These are phyloP conservation scores for Coenonympha arcania DNA, from an alignment of 2,888 invertebrate genomes.

Conservation along the genomic window DNA sequence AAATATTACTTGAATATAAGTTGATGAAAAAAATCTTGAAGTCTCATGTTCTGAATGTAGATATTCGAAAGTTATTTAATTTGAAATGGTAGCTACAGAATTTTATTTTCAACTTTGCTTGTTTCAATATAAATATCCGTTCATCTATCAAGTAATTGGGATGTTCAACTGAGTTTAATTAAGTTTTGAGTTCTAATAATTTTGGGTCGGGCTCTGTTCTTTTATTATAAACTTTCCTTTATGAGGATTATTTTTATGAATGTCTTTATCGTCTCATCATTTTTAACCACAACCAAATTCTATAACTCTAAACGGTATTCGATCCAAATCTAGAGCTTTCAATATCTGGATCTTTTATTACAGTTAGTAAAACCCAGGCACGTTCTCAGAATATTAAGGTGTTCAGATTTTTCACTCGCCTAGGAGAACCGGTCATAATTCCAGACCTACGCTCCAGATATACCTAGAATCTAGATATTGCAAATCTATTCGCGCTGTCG, in stretches of 20 bases:
- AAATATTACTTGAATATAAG: slow-evolving; percentile 1
- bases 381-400: slow-evolving; percentile 4
- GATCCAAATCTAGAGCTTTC: neutral
- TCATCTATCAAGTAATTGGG: too few species aligned
- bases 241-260: too few species aligned
- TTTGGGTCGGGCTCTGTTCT: too few species aligned
- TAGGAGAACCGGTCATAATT: slow-evolving; percentile 16
- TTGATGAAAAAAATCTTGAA: neutral
- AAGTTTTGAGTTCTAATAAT: too few species aligned
- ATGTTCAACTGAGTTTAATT: too few species aligned
- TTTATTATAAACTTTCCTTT: too few species aligned
- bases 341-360: slow-evolving; percentile 6
- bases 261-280: too few species aligned
- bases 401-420: slow-evolving; percentile 8
- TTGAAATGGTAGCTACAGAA: neutral
- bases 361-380: slow-evolving; percentile 4
- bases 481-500: slow-evolving; percentile 20
- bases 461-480: too few species aligned
- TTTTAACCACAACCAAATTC: too few species aligned
- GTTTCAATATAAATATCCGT: too few species aligned
- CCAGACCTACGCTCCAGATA: slow-evolving; percentile 4
- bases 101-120: too few species aligned
- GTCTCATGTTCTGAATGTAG: too few species aligned
- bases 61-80: neutral
- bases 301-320: neutral